A percentile compares a stretch with the other conserved stretches of the same genome.
phyloP scores from a whole-genome alignment of 35 echinoderm and acorn worm species.

The Apostichopus californicus region DNA sequence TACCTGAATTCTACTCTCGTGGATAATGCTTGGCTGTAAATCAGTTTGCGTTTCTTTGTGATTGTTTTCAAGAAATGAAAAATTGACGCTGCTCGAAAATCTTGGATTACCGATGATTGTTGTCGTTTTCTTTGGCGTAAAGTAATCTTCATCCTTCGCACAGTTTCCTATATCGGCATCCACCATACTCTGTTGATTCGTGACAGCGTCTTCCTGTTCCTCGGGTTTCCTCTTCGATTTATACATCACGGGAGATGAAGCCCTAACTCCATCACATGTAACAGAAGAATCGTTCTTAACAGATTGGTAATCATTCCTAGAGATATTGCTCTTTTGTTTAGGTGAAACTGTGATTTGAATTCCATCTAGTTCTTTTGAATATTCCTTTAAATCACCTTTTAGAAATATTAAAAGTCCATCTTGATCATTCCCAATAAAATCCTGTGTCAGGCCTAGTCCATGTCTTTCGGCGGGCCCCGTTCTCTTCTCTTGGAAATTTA shows the following conservation, averaged over 20 bases:
- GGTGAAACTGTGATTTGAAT: conserved; percentile 38
- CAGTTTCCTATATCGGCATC: neutral
- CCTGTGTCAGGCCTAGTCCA: neutral
- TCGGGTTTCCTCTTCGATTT: neutral
- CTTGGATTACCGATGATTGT: no score
- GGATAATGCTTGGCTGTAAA: neutral
- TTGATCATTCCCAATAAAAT: neutral
- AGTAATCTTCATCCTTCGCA: neutral
- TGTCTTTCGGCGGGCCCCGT: neutral
- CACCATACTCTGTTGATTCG: neutral
- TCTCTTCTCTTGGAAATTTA: neutral
- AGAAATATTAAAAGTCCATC: conserved; percentile 26
- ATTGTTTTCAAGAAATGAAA: neutral
- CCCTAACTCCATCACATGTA: neutral
- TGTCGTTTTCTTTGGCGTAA: no score
- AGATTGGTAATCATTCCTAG: neutral
- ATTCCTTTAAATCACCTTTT: conserved; percentile 36
- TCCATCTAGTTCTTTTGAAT: conserved; percentile 20
- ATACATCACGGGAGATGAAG: neutral
- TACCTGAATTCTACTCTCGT: neutral
- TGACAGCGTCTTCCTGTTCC: neutral
- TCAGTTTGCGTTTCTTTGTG: neutral
- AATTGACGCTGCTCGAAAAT: neutral
- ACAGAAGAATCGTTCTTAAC: neutral
- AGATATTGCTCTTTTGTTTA: neutral